Conservation (phyloP, 1,140 invertebrate genomes). For the Tetranychus cinnabarinus region DNA sequence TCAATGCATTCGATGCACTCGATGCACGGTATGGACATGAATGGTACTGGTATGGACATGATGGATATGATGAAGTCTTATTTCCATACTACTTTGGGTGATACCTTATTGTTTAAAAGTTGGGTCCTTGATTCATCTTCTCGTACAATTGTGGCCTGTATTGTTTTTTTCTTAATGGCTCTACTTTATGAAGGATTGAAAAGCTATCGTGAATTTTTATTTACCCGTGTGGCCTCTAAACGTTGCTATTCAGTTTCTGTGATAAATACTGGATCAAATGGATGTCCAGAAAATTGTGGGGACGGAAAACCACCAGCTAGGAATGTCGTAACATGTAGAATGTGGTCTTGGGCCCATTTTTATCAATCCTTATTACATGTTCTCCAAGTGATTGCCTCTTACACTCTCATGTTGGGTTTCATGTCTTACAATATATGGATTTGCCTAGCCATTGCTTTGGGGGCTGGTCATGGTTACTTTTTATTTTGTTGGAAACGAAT, state of each 20-base stretch:
- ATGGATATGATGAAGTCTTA: slow-evolving; percentile 1
- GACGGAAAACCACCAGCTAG: background rate
- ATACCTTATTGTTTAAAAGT: background rate
- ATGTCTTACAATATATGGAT: slow-evolving; percentile 31
- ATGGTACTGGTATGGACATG: too few relatives aligned
- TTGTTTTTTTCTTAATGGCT: slow-evolving; percentile 7
- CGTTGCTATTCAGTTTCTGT: background rate
- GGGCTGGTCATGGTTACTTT: slow-evolving; percentile 25
- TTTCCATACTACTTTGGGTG: background rate
- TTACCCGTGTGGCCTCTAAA: background rate
- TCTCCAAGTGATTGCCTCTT: slow-evolving; percentile 25
- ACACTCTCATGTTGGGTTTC: slow-evolving; percentile 28
- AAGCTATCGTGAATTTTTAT: slow-evolving; percentile 5
- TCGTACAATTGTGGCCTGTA: background rate
- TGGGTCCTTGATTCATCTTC: background rate
- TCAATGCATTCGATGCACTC: too few relatives aligned
- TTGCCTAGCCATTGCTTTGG: slow-evolving; percentile 24
- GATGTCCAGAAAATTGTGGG: background rate
- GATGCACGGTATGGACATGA: too few relatives aligned
- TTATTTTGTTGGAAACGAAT: background rate
- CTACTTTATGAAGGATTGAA: slow-evolving; percentile 10
- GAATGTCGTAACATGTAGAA: background rate
- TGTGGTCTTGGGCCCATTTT: slow-evolving; percentile 15
- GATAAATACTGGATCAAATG: background rate
- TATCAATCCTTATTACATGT: slow-evolving; percentile 69